Evolutionary conservation across 2,888 invertebrate genomes (phyloP).

Genomic region (Lamellibrachia satsuma): DNA sequence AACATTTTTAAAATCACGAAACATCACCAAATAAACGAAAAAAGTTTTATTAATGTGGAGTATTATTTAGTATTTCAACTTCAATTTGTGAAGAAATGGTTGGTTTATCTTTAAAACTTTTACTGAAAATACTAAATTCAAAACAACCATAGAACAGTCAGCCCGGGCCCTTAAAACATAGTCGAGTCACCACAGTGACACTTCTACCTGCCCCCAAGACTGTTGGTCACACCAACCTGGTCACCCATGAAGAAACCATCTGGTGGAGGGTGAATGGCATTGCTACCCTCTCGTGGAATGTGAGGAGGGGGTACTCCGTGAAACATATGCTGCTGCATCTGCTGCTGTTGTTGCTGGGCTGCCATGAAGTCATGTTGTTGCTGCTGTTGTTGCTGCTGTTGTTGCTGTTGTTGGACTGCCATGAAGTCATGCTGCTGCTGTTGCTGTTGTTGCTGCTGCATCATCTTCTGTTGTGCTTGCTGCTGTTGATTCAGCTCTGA

Average conservation of each 20-base stretch:
- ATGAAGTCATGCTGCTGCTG: conserved; percentile 5
- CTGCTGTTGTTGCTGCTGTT: conserved; percentile 18
- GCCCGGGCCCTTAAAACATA: no score
- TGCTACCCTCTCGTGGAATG: conserved; percentile 22
- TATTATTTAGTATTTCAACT: no score
- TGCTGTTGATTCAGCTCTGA: conserved; percentile 44
- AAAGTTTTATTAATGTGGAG: no score
- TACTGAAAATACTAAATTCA: no score
- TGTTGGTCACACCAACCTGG: background rate
- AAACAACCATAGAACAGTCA: no score
- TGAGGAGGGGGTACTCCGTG: conserved; percentile 19
- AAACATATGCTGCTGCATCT: conserved; percentile 27
- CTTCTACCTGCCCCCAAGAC: background rate
- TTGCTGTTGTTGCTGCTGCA: conserved; percentile 35
- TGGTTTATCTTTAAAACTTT: no score
- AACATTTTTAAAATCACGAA: no score
- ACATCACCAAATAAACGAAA: no score
- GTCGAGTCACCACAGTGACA: no score
- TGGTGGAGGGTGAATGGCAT: background rate
- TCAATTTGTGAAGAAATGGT: no score
- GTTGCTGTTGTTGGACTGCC: conserved; percentile 13
- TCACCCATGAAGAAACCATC: conserved; percentile 33
- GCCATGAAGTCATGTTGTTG: conserved; percentile 32
- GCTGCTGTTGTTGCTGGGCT: conserved; percentile 33
- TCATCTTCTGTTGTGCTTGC: conserved; percentile 31